Evolutionary conservation across 2,888 invertebrate genomes (phyloP).

Genomic region (Argynnis bischoffii): DNA sequence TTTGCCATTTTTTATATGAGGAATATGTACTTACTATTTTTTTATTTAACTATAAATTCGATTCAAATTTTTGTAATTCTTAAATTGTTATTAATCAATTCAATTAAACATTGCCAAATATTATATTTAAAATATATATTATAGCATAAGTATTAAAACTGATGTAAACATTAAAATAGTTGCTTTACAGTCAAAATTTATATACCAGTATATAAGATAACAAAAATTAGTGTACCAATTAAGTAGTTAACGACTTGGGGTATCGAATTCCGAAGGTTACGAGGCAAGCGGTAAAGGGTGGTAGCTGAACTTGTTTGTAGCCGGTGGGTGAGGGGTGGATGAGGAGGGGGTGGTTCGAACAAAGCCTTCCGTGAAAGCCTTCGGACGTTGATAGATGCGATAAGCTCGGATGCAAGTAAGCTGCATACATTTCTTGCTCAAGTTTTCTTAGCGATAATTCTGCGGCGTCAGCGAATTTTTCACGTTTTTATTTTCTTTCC

Average conservation of each 20-base stretch:
- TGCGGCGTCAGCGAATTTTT: slow-evolving; percentile 43
- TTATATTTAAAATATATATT: too few species aligned
- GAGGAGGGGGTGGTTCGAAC: slow-evolving; percentile 62
- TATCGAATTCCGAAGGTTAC: slow-evolving; percentile 54
- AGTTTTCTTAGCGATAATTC: slow-evolving; percentile 63
- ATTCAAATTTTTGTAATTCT: too few species aligned
- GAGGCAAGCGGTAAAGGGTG: slow-evolving; percentile 64
- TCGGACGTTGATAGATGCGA: slow-evolving; percentile 79
- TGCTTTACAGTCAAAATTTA: too few species aligned
- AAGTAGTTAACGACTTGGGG: slow-evolving; percentile 37
- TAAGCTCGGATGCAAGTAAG: slow-evolving; percentile 81
- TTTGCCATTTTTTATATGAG: too few species aligned
- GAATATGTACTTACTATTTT: too few species aligned
- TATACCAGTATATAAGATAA: background rate
- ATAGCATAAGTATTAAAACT: too few species aligned
- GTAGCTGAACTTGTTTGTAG: slow-evolving; percentile 72
- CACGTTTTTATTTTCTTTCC: slow-evolving; percentile 30
- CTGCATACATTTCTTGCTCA: slow-evolving; percentile 79
- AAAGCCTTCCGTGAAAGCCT: slow-evolving; percentile 79
- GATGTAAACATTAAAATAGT: too few species aligned
- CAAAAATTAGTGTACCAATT: slow-evolving; percentile 30
- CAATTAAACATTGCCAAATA: too few species aligned
- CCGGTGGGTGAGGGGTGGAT: slow-evolving; percentile 48
- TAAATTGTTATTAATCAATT: too few species aligned
- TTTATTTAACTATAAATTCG: too few species aligned